A percentile compares a stretch with the other conserved stretches of the same genome.
Conservation (phyloP, 2,113 vertebrate species). For the Sminthopsis crassicaudata region DNA sequence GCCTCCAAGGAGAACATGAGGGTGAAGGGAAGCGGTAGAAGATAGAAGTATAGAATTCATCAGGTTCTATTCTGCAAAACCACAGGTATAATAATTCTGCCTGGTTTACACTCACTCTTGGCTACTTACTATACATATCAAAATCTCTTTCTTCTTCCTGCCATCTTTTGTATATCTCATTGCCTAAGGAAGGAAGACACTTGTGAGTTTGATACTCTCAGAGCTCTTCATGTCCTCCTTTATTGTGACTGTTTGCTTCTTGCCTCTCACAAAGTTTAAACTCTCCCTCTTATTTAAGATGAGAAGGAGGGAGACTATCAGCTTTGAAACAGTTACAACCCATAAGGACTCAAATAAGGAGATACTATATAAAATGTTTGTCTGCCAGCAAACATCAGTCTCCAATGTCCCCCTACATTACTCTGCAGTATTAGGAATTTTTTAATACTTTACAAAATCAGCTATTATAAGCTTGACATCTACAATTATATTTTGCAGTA, state of each 20-base stretch:
- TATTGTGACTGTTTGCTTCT: neutral
- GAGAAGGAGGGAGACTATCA: neutral
- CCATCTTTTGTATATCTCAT: neutral
- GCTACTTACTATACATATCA: neutral
- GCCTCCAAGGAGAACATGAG: neutral
- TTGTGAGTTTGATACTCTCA: neutral
- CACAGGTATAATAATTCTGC: neutral
- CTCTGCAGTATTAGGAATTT: neutral
- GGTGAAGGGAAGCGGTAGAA: neutral
- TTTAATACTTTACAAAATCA: neutral
- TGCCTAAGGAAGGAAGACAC: no score
- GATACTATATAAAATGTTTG: neutral
- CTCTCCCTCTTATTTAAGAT: neutral
- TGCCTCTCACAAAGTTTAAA: neutral
- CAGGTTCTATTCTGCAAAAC: neutral
- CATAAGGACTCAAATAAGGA: neutral
- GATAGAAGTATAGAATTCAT: neutral
- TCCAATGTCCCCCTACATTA: neutral
- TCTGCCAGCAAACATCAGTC: neutral
- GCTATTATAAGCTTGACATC: neutral
- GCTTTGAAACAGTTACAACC: neutral
- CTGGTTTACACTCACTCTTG: neutral
- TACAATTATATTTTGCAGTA: neutral
- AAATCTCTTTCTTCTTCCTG: neutral
- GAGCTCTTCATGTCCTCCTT: neutral